Base-by-base conservation (phyloP, 2,888 invertebrate species). In the Acanthosepion lycidas region DNA sequence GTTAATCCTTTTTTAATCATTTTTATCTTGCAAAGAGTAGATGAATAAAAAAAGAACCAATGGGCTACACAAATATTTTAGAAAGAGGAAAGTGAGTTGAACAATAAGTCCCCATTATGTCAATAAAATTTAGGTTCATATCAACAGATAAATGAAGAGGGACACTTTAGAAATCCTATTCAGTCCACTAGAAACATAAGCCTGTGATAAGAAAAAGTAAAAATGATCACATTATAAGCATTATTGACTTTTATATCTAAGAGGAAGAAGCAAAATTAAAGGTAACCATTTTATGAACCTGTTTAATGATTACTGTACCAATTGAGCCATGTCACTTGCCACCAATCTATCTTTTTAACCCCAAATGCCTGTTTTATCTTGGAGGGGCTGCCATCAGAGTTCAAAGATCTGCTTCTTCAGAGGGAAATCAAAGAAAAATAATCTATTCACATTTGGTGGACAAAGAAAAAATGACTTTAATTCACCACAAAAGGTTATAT, bases 241-340 rank as follows among this genome's bases (percentile, higher is more conserved):
- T 64, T 64, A 28, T 28, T 26, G 28, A 64, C 64, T 64, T 28
- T 64, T 64, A 64, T 64, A 26, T 28, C 28, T 28, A 64, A 28
- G 28, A 64, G 28, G 64, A 64, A 64, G 9, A 64, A 64, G 64
- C 6, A 28, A 78, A 78, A 78, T 78, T 78, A n/a, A 78, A 78
- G 78, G 9, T n/a, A 78, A 78, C 8, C 9, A n/a, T 78, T n/a
- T 78, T n/a, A 28, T 78, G n/a, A 78, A 78, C 28, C 78, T 78
- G n/a, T n/a, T 78, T 78, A 78, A 78, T 28, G 78, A 78, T 78
- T 78, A n/a, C n/a, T 78, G 78, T 78, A 78, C n/a, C 78, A 78
- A 78, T 78, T 78, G 78, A 28, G 78, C 78, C 78, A 78, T 78
- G 78, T 78, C 78, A 78, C n/a, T 9, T n/a, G n/a, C 28, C 78